Conservation (phyloP, 2,888 invertebrate genomes). For the Acronicta psi region DNA sequence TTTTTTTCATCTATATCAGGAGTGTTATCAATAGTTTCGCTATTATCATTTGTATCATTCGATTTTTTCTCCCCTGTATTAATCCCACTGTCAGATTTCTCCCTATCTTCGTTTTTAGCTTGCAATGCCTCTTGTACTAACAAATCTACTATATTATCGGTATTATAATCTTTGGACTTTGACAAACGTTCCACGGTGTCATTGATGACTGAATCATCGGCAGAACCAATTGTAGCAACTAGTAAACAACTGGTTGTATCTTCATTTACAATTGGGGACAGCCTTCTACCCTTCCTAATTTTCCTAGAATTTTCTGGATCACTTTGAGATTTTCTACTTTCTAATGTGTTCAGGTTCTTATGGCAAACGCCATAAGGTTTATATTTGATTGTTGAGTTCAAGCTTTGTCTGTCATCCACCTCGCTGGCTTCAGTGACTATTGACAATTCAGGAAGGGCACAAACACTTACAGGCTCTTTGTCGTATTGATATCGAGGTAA, state of each 20-base stretch:
- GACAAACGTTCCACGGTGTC: conserved; percentile 69
- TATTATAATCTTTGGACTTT: conserved; percentile 62
- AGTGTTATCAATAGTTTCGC: conserved; percentile 66
- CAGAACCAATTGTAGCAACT: conserved; percentile 68
- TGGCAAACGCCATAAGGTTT: conserved; percentile 60
- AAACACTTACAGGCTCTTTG: conserved; percentile 67
- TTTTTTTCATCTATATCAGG: conserved; percentile 42
- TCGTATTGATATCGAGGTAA: conserved; percentile 67
- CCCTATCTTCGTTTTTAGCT: conserved; percentile 37
- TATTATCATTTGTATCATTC: conserved; percentile 45
- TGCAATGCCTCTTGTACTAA: conserved; percentile 72
- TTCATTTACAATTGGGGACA: conserved; percentile 59
- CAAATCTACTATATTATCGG: conserved; percentile 70
- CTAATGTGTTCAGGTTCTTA: conserved; percentile 39
- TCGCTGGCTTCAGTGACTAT: conserved; percentile 74
- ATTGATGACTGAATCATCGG: conserved; percentile 70
- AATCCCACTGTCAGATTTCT: conserved; percentile 61
- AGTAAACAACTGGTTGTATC: conserved; percentile 66
- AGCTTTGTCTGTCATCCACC: conserved; percentile 61
- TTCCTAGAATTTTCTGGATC: conserved; percentile 57
- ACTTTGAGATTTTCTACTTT: conserved; percentile 56
- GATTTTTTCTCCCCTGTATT: conserved; percentile 59
- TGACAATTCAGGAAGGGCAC: conserved; percentile 69
- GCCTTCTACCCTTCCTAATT: conserved; percentile 20
- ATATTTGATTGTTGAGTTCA: conserved; percentile 54